Conservation (phyloP, 2,113 vertebrate species). For the Cheirogaleus medius region DNA sequence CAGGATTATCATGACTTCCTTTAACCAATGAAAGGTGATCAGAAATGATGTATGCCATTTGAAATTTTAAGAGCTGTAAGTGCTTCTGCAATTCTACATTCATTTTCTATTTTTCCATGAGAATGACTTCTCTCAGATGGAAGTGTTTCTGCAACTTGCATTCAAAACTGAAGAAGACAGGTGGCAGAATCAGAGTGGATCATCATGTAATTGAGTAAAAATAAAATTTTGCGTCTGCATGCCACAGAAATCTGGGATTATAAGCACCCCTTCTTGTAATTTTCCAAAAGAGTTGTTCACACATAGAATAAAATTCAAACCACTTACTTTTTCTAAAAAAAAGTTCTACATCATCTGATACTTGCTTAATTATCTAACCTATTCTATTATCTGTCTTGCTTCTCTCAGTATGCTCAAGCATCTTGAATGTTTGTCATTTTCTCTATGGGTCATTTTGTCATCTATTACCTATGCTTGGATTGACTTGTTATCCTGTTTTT, state of each 20-base stretch:
- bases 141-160: neutral
- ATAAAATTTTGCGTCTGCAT: neutral
- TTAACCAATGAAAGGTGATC: neutral
- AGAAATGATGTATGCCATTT: neutral
- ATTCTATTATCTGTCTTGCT: neutral
- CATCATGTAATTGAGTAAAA: neutral
- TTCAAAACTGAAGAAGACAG: neutral
- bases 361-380: neutral
- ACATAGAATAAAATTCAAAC: neutral
- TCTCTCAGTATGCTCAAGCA: neutral
- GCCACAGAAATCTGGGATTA: neutral
- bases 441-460: neutral
- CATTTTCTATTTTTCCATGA: neutral
- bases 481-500: neutral
- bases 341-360: neutral
- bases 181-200: neutral
- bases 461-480: neutral
- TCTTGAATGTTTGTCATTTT: neutral
- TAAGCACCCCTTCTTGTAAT: neutral
- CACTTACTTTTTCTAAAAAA: neutral
- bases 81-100: neutral
- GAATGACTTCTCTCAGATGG: neutral
- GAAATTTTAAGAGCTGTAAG: neutral
- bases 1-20: fast-evolving
- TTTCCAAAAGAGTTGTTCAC: neutral